Evolutionary conservation across 2,797 vertebrate genomes (phyloP), one percentile per base, ranked within the genome.

Genomic region (Lindbergichthys nudifrons): DNA sequence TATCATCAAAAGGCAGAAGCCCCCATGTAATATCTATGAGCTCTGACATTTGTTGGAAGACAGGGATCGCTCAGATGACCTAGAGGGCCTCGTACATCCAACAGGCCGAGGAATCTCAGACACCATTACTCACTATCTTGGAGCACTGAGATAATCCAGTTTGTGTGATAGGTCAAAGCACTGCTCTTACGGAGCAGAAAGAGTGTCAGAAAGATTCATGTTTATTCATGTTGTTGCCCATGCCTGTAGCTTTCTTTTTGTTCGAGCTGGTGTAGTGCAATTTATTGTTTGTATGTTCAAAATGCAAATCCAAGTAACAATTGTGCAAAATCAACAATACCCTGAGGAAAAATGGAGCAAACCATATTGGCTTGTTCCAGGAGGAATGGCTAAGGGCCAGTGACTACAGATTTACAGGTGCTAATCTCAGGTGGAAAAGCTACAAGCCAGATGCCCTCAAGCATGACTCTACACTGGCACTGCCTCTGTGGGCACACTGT

Each of bases 1-100:
- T 84, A 90, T 56, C 89, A 80, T 92, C 88, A 89, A 90, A 88
- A 74, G 83, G 74, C 80, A 5, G 16, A 74, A 39, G 57, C 75
- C 54, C 75, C 54, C 69, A 82, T 88, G 82, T 67, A 89, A 74
- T 86, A 83, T 84, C 82, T 87, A 88, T 87, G 89, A 91, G 87
- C 82, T 70, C 52, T 89, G 89, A 88, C 89, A 91, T 91, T 91
- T 92, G 69, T 86, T 67, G 72, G 74, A 58, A 80, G 84, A 78
- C 78, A 23, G 73, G 69, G 69, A 83, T 88, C 70, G 78, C 75
- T 84, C 51, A 59, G 66, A 80, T 81, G 82, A 87, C 86, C 90
- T 68, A 13, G 2, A 65, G 82, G 83, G 51, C 50, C 70, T 78
- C 14, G 12, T 57, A 63, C 71, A 53, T 75, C 1, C 6, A 79